Evolutionary conservation across 1,140 invertebrate species (phyloP).

Genomic region (Drosophila guanche): DNA sequence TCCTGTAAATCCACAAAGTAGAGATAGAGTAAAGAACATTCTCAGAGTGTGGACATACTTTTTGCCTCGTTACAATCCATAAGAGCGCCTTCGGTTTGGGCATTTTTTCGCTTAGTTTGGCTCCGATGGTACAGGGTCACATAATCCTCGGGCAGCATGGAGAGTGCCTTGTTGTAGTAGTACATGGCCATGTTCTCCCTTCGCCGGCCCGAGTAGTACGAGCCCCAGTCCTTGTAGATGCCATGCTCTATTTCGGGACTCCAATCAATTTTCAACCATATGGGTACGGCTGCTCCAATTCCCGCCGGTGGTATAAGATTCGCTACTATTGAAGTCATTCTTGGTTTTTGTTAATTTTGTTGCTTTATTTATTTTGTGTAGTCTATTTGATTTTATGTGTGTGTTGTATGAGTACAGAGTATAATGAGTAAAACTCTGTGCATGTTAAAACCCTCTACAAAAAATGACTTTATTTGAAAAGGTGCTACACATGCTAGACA

Average conservation of each 20-base stretch:
- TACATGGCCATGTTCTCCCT: constrained; percentile 59
- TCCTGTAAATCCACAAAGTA: constrained; percentile 10
- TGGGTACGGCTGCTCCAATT: constrained; percentile 26
- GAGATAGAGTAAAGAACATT: background rate
- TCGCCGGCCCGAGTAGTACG: constrained; percentile 59
- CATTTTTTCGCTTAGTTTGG: constrained; percentile 55
- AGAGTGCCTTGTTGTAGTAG: constrained; percentile 65
- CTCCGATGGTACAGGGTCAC: constrained; percentile 62
- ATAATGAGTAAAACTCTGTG: too few relatives aligned
- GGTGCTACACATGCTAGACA: background rate
- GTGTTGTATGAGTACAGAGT: too few relatives aligned
- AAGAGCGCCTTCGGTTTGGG: constrained; percentile 49
- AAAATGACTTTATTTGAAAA: constrained; percentile 6
- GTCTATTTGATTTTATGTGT: background rate
- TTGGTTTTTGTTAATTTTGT: constrained; percentile 14
- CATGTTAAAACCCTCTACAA: constrained; percentile 3
- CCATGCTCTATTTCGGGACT: constrained; percentile 55
- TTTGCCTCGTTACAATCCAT: constrained; percentile 46
- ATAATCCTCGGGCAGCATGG: constrained; percentile 42
- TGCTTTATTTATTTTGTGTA: constrained; percentile 9
- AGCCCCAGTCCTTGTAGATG: constrained; percentile 76
- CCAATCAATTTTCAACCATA: constrained; percentile 72
- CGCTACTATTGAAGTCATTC: constrained; percentile 38
- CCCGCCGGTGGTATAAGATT: constrained; percentile 12
- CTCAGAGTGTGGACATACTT: constrained; percentile 32